Evolutionary conservation across 2,797 vertebrate species (phyloP), one percentile per base, ranked within the genome.

Genomic region (Lacerta agilis): DNA sequence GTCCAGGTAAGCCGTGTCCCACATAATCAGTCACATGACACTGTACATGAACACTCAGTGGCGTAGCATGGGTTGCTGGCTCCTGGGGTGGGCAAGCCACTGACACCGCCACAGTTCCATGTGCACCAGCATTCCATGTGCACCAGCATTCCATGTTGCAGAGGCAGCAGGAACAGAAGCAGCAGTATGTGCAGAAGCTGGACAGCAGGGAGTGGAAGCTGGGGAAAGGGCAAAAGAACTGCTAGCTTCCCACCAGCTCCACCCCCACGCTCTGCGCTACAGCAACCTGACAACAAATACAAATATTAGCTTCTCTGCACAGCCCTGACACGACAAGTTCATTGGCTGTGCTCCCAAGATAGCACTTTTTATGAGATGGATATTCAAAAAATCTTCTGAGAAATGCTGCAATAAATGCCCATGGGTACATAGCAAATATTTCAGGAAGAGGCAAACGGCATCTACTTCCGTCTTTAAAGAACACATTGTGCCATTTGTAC

Each of bases 401-500:
- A 61, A 80, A 64, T 73, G 33, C 18, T 75, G 38, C 49, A 88
- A 85, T 76, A 85, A 85, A 85, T 49, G 82, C 87, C 87, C 36
- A 41, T 33, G 43, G 41, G 41, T 27, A 55, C 75, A 75, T 64
- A 33, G 69, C 27, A 81, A 45, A 73, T 23, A n/a, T 55, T 38
- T 67, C 71, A 64, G 73, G 41, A 80, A 49, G 13, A 41, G 67
- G 61, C 25, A 64, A 83, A 83, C 38, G 41, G 9, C n/a, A 83
- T 79, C 43, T 71, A 41, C 66, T 85, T 85, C 38, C 33, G 27
- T 61, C 82, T 75, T 78, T 49, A 64, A 73, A 45, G 67, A 88
- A 84, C 66, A 18, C 20, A 72, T 27, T 73, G 49, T 83, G 36
- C 2, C 8, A 33, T 71, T 45, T 27, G 15, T 45, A 29, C 41